Conservation (phyloP, 2,888 invertebrate genomes). For the Drosophila subquinaria region DNA sequence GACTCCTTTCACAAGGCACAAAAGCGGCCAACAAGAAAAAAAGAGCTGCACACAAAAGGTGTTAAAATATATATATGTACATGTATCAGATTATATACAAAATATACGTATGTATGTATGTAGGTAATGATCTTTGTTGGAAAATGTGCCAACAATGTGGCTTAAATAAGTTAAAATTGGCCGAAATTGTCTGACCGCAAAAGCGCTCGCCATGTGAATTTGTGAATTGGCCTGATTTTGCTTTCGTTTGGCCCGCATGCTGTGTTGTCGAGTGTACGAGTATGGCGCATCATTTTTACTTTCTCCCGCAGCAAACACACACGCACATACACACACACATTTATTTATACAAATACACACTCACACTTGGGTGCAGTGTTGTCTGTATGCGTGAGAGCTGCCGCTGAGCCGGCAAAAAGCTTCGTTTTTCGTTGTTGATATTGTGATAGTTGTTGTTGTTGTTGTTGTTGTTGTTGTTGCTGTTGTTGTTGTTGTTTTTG, state of each 20-base stretch:
- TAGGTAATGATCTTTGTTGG: slow-evolving; percentile 6
- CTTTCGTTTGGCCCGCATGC: slow-evolving; percentile 71
- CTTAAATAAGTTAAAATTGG: slow-evolving; percentile 53
- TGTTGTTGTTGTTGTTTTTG: slow-evolving; percentile 4
- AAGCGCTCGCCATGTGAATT: slow-evolving; percentile 44
- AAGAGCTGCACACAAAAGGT: slow-evolving; percentile 73
- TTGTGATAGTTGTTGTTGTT: slow-evolving; percentile 1
- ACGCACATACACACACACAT: slow-evolving; percentile 15
- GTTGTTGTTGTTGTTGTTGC: slow-evolving; percentile 6
- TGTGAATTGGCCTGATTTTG: slow-evolving; percentile 81
- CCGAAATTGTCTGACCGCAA: slow-evolving; percentile 69
- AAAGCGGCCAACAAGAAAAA: slow-evolving; percentile 50
- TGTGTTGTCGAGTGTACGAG: slow-evolving; percentile 74
- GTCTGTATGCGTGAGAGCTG: slow-evolving; percentile 44
- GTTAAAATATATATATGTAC: slow-evolving; percentile 47
- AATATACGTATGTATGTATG: slow-evolving; percentile 5
- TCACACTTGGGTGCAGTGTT: slow-evolving; percentile 17
- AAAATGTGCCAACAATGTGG: slow-evolving; percentile 49
- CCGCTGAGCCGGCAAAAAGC: slow-evolving; percentile 54
- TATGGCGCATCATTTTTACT: slow-evolving; percentile 70
- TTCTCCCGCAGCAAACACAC: slow-evolving; percentile 53
- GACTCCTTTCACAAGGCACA: slow-evolving; percentile 83
- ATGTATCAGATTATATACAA: slow-evolving; percentile 6
- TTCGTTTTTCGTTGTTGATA: slow-evolving; percentile 15
- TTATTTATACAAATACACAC: slow-evolving; percentile 6